These are phyloP conservation scores for Oceanodroma tethys DNA, from an alignment of 2,113 vertebrate genomes.

Conservation along the genomic window DNA sequence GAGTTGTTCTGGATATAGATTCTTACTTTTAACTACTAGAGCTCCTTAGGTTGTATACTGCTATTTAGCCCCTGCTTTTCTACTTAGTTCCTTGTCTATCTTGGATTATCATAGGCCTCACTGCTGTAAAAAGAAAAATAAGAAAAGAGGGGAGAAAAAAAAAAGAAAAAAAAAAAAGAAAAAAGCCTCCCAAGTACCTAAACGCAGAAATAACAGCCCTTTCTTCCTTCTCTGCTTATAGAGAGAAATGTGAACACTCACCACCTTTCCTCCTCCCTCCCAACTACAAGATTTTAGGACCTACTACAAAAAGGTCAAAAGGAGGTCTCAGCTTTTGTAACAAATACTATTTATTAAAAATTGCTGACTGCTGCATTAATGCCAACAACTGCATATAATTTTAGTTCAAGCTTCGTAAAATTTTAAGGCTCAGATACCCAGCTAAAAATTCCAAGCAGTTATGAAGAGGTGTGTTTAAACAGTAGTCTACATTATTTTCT, in stretches of 20 bases:
- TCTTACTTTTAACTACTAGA: not conserved
- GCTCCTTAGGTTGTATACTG: not conserved
- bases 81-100: not conserved
- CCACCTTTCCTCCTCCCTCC: slow-evolving; percentile 4
- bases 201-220: slow-evolving; percentile 29
- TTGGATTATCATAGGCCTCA: not conserved
- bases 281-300: slow-evolving; percentile 22
- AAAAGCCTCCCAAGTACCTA: not conserved
- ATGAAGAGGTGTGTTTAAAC: slow-evolving; percentile 54
- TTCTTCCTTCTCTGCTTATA: slow-evolving; percentile 17
- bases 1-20: not conserved
- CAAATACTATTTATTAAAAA: slow-evolving; percentile 63
- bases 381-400: slow-evolving; percentile 66
- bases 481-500: slow-evolving; percentile 53
- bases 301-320: not conserved
- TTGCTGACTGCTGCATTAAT: slow-evolving; percentile 61
- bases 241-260: slow-evolving; percentile 34
- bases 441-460: slow-evolving; percentile 55
- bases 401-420: slow-evolving; percentile 64
- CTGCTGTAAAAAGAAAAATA: not conserved
- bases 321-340: slow-evolving; percentile 35
- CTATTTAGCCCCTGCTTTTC: not conserved
- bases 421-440: slow-evolving; percentile 58
- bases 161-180: not conserved
- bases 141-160: not conserved